A percentile compares a stretch with the other conserved stretches of the same genome.
Conservation (phyloP, 2,113 vertebrate species). For the Cygnus atratus region DNA sequence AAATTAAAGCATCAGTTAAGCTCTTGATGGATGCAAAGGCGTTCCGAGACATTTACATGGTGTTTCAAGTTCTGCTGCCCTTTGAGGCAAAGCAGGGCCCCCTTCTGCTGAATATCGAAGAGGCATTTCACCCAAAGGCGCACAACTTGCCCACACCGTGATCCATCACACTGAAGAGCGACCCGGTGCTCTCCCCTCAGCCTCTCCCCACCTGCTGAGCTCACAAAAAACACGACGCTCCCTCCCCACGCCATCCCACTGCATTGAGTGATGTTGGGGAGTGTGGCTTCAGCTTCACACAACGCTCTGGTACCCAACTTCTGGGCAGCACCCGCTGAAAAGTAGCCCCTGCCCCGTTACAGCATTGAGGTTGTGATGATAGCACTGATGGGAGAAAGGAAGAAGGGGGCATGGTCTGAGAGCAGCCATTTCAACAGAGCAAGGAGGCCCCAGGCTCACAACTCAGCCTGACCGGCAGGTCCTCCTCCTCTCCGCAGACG, state of each 20-base stretch:
- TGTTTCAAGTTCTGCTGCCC: background rate
- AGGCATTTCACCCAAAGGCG: background rate
- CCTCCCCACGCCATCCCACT: background rate
- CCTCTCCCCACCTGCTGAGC: background rate
- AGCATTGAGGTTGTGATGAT: background rate
- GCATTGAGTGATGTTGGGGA: background rate
- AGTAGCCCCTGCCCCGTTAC: background rate
- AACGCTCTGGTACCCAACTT: no score
- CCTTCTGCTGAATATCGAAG: background rate
- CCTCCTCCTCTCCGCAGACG: fast-evolving
- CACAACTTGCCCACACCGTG: fast-evolving
- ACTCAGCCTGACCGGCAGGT: background rate
- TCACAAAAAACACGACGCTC: no score
- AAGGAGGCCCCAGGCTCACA: background rate
- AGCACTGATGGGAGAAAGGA: no score
- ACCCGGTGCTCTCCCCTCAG: fast-evolving
- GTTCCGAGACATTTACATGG: background rate
- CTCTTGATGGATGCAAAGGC: background rate
- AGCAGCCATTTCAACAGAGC: background rate
- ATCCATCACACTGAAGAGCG: fast-evolving
- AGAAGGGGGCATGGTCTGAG: no score
- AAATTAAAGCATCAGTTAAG: background rate
- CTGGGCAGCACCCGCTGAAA: background rate
- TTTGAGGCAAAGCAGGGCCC: background rate
- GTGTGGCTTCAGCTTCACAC: background rate